Conservation (phyloP, 2,797 vertebrate genomes). For the Hylomyscus alleni region DNA sequence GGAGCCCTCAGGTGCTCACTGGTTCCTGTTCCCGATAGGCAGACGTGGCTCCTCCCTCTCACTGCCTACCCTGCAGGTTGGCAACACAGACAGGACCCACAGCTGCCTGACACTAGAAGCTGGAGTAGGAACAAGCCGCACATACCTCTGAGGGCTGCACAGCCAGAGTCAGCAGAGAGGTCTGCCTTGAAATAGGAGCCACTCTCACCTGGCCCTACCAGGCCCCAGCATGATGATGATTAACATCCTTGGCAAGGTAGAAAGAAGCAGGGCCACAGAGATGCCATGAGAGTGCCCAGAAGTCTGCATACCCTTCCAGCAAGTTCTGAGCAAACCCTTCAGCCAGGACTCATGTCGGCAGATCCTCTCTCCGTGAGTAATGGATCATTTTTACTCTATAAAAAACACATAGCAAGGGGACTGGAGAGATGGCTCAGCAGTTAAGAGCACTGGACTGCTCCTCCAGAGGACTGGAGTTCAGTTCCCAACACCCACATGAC, state of each 20-base stretch:
- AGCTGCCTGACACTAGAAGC: background rate
- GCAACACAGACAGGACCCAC: background rate
- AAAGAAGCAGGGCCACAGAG: background rate
- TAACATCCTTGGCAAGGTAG: background rate
- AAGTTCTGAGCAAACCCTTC: background rate
- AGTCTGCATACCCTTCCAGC: background rate
- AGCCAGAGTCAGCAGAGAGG: background rate
- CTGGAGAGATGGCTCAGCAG: background rate
- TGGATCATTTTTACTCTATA: background rate
- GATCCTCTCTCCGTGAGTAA: background rate
- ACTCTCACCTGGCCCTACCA: background rate
- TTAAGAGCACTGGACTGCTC: background rate
- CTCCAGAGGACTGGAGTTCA: background rate
- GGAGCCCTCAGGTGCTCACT: background rate
- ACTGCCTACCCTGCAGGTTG: background rate
- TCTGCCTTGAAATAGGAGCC: background rate
- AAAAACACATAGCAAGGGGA: background rate
- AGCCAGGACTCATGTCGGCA: background rate
- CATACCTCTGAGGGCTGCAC: background rate
- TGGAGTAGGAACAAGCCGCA: background rate
- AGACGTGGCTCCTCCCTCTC: background rate
- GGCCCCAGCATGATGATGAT: background rate
- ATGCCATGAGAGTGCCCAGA: fast-evolving
- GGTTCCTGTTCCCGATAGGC: background rate
- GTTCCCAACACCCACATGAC: background rate